A percentile compares a stretch with the other conserved stretches of the same genome.
Conservation (phyloP, 2,797 vertebrate species). For the Lutjanus campechanus region DNA sequence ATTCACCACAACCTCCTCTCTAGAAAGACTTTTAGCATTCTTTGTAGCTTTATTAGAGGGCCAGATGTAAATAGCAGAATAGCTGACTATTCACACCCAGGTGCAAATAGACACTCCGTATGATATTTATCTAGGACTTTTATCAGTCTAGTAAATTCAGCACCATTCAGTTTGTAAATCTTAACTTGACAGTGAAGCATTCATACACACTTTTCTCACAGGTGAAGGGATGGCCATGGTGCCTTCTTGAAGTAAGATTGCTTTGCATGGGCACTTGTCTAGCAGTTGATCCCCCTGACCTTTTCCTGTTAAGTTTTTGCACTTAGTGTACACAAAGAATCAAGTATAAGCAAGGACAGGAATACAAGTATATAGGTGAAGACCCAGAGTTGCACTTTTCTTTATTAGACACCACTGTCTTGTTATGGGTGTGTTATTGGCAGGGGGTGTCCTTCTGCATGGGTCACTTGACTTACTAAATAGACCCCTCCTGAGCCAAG, state of each 20-base stretch:
- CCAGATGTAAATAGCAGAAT: too few relatives aligned
- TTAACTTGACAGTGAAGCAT: background rate
- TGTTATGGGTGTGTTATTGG: slow-evolving; percentile 43
- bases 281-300: background rate
- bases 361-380: background rate
- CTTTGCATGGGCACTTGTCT: background rate
- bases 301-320: background rate
- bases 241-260: background rate
- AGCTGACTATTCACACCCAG: too few relatives aligned
- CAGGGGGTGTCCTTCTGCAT: slow-evolving; percentile 9
- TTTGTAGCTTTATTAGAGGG: too few relatives aligned
- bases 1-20: too few relatives aligned
- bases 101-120: too few relatives aligned
- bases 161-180: background rate
- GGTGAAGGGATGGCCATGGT: background rate
- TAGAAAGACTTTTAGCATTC: too few relatives aligned
- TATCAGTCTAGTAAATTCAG: background rate
- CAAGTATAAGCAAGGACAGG: background rate
- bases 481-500: slow-evolving; percentile 50
- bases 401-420: slow-evolving; percentile 44
- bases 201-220: background rate
- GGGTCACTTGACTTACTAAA: slow-evolving; percentile 59
- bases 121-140: background rate
- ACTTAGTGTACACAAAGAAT: background rate
- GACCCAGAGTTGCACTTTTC: slow-evolving; percentile 7